Percentiles rank a stretch among this genome's conserved stretches.
These are phyloP conservation scores for Mastigias papua DNA, from an alignment of 30 jellyfish, hydroid and myxozoan genomes.

Conservation along the genomic window DNA sequence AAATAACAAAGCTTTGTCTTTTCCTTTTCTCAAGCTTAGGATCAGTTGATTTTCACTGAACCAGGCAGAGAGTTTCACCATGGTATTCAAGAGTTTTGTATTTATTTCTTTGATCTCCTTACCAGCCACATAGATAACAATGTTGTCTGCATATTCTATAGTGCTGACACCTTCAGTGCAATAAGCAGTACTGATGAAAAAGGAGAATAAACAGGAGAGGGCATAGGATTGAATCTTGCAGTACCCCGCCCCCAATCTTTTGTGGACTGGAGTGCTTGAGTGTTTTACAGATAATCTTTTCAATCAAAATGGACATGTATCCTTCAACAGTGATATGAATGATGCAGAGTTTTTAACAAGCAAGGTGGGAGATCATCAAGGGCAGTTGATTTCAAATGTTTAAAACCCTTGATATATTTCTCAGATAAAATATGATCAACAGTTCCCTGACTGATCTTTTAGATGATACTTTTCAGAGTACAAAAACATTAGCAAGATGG, in stretches of 20 bases:
- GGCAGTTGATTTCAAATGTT: slow-evolving; percentile 57
- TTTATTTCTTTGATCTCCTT: slow-evolving; percentile 22
- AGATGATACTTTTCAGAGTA: too few relatives aligned
- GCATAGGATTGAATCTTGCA: slow-evolving; percentile 62
- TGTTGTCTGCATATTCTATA: slow-evolving; percentile 53
- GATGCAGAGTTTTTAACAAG: slow-evolving; percentile 70
- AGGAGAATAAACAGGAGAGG: slow-evolving; percentile 68
- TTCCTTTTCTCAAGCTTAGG: slow-evolving; percentile 57
- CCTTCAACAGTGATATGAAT: slow-evolving; percentile 61
- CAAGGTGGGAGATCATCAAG: slow-evolving; percentile 71
- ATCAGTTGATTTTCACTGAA: slow-evolving; percentile 47
- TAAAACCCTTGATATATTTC: slow-evolving; percentile 29
- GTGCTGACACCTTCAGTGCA: too few relatives aligned
- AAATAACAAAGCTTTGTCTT: slow-evolving; percentile 67
- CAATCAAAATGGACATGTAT: slow-evolving; percentile 54
- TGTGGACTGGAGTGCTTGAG: slow-evolving; percentile 59
- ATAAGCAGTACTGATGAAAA: too few relatives aligned
- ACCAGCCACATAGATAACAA: slow-evolving; percentile 47
- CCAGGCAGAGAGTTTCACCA: slow-evolving; percentile 57
- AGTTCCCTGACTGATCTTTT: too few relatives aligned
- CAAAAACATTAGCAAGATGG: too few relatives aligned
- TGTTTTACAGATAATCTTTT: slow-evolving; percentile 25
- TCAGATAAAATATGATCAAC: too few relatives aligned
- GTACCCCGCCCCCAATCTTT: slow-evolving; percentile 49
- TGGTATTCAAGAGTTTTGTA: slow-evolving; percentile 30